phyloP scores from a whole-genome alignment of 2,113 vertebrate genomes.

The Varanus komodoensis region DNA sequence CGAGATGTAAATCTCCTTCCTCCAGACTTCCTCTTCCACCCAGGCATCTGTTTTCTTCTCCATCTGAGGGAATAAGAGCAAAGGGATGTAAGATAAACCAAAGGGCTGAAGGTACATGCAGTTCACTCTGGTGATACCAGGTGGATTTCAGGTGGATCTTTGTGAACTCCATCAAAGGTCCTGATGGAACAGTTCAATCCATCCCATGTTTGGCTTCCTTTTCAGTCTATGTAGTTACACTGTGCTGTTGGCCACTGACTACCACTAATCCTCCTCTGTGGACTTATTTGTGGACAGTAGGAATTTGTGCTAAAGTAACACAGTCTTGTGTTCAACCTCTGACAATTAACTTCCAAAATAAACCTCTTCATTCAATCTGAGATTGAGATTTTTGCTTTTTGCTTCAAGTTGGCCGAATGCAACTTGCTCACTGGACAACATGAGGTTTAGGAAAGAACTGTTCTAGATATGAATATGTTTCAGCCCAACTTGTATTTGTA shows the following conservation, averaged over 20 bases:
- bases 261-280: neutral
- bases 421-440: slow-evolving; percentile 13
- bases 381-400: neutral
- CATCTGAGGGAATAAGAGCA: slow-evolving; percentile 78
- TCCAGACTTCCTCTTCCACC: slow-evolving; percentile 92
- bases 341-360: neutral
- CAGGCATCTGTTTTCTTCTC: slow-evolving; percentile 80
- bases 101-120: slow-evolving; percentile 7
- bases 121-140: neutral
- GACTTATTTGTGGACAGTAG: neutral
- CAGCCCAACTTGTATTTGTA: neutral
- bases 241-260: neutral
- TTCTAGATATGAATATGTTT: slow-evolving; percentile 14
- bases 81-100: slow-evolving; percentile 4
- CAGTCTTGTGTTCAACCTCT: neutral
- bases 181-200: neutral
- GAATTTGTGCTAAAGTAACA: neutral
- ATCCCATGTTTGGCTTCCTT: neutral
- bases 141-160: neutral
- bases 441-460: slow-evolving; percentile 8
- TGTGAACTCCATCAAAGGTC: neutral
- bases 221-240: neutral
- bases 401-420: fast-evolving
- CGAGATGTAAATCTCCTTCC: slow-evolving; percentile 95
- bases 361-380: neutral